Conservation (phyloP, 2,113 vertebrate species). For the Gulo gulo region DNA sequence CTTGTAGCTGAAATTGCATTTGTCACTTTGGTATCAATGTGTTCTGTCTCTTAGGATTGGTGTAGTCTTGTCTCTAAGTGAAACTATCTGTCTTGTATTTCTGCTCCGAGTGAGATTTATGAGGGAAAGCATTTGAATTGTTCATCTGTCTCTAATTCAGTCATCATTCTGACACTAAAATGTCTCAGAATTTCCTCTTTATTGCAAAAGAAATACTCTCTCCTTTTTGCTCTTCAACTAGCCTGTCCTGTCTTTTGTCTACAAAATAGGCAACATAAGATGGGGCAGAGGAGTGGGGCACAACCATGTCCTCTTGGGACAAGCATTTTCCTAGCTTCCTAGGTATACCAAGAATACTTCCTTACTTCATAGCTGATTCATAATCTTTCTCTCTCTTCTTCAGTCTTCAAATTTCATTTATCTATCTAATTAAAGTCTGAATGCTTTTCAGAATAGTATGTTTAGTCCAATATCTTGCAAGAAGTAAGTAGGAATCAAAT, state of each 20-base stretch:
- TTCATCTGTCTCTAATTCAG: constrained; percentile 72
- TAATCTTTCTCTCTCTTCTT: background rate
- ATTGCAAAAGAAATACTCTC: background rate
- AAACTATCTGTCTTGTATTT: constrained; percentile 70
- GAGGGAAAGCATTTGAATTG: constrained; percentile 53
- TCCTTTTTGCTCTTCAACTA: constrained; percentile 35
- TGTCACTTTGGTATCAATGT: constrained; percentile 67
- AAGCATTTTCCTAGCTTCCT: background rate
- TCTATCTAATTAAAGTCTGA: background rate
- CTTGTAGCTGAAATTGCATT: constrained; percentile 69
- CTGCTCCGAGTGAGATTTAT: constrained; percentile 71
- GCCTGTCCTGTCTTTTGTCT: constrained; percentile 15
- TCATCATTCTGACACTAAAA: constrained; percentile 64
- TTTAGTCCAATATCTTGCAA: background rate
- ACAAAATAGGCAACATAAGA: background rate
- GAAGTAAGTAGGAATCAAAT: background rate
- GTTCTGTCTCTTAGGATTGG: constrained; percentile 57
- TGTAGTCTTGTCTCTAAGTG: constrained; percentile 71
- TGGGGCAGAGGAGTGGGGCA: fast-evolving
- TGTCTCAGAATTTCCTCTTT: constrained; percentile 46
- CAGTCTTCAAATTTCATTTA: background rate
- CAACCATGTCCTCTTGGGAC: background rate
- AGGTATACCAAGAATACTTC: background rate
- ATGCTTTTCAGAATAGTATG: background rate
- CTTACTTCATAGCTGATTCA: background rate